A percentile compares a stretch with the other conserved stretches of the same genome.
Evolutionary conservation across 2,797 vertebrate species (phyloP).

Genomic region (Poecilia velifera): DNA sequence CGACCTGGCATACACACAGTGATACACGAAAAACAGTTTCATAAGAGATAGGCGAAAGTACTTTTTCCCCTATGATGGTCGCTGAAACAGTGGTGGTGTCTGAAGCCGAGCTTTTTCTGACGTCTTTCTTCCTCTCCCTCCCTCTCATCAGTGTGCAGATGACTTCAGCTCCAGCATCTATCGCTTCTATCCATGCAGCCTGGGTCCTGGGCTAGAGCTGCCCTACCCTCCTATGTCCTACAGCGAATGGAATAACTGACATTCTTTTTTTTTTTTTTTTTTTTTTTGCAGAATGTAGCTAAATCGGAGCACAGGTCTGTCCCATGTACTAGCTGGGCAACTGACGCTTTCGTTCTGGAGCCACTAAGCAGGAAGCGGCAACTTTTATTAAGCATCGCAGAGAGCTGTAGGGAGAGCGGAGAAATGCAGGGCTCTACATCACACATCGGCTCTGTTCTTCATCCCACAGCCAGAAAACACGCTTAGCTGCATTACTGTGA

Average conservation of each 20-base stretch:
- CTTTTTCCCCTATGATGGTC: slow-evolving; percentile 70
- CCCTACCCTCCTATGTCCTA: slow-evolving; percentile 68
- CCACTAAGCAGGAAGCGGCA: slow-evolving; percentile 76
- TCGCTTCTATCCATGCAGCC: slow-evolving; percentile 70
- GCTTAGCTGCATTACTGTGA: slow-evolving; percentile 61
- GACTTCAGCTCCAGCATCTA: slow-evolving; percentile 83
- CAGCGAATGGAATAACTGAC: slow-evolving; percentile 54
- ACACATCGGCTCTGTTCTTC: slow-evolving; percentile 62
- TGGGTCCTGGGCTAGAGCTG: slow-evolving; percentile 75
- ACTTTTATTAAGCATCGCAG: slow-evolving; percentile 84
- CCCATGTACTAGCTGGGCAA: slow-evolving; percentile 87
- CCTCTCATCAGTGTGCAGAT: slow-evolving; percentile 88
- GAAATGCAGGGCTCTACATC: slow-evolving; percentile 68
- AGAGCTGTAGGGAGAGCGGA: slow-evolving; percentile 63
- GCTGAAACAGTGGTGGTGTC: slow-evolving; percentile 87
- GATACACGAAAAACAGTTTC: slow-evolving; percentile 77
- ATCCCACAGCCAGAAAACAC: slow-evolving; percentile 57
- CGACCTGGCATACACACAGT: slow-evolving; percentile 76
- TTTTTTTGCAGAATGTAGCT: slow-evolving; percentile 57
- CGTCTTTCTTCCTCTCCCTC: slow-evolving; percentile 84
- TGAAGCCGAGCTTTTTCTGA: slow-evolving; percentile 84
- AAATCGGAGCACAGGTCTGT: slow-evolving; percentile 79
- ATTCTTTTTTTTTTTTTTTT: slow-evolving; percentile 50
- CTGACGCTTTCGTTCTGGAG: slow-evolving; percentile 72
- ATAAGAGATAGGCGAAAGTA: slow-evolving; percentile 84